Evolutionary conservation across 1,140 invertebrate genomes (phyloP).

Genomic region (Ceratosolen solmsi): DNA sequence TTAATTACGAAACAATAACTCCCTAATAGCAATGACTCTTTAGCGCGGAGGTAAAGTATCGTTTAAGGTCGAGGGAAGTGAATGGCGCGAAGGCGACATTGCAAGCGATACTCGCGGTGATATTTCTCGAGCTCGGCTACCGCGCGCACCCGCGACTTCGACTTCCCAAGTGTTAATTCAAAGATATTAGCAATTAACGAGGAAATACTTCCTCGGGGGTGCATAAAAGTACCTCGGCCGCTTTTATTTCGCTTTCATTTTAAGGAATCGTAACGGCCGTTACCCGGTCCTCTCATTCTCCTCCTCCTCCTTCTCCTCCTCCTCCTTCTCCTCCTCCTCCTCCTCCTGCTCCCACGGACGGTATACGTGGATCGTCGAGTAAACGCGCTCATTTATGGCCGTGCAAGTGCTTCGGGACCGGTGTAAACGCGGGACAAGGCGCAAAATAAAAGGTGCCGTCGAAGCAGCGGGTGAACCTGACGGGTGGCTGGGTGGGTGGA

Average conservation of each 20-base stretch:
- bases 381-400: constrained; percentile 30
- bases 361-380: constrained; percentile 31
- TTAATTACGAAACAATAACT: constrained; percentile 6
- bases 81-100: no score
- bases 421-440: neutral
- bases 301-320: neutral
- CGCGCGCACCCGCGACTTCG: constrained; percentile 2
- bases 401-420: neutral
- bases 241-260: constrained; percentile 48
- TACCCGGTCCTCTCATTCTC: neutral
- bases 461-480: neutral
- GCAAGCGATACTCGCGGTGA: neutral
- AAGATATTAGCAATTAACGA: constrained; percentile 51
- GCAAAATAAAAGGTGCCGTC: constrained; percentile 1
- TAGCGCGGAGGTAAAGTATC: neutral
- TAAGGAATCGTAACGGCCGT: constrained; percentile 48
- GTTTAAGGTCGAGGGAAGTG: neutral
- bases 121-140: constrained; percentile 23
- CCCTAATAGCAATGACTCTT: neutral
- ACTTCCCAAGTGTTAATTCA: constrained; percentile 46
- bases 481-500: no score
- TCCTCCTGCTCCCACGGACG: neutral
- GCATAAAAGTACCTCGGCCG: constrained; percentile 41
- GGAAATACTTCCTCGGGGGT: constrained; percentile 49
- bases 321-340: neutral